Conservation (phyloP, 2,888 invertebrate genomes). For the Anorthoa munda region DNA sequence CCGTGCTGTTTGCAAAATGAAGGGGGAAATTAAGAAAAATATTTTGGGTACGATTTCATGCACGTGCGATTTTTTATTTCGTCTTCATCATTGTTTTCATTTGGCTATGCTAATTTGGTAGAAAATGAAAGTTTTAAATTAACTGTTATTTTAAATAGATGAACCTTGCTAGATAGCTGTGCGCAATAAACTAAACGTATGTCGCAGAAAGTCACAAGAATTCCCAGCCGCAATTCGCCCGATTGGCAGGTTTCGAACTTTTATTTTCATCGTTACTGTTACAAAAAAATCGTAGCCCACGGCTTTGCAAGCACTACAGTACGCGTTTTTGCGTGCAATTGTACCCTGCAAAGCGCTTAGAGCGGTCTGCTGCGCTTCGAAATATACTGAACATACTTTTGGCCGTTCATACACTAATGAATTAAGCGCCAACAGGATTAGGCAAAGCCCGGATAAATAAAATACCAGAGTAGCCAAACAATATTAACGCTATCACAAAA, state of each 20-base stretch:
- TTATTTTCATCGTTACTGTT: constrained; percentile 54
- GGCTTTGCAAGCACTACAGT: constrained; percentile 43
- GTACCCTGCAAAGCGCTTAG: constrained; percentile 46
- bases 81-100: constrained; percentile 47
- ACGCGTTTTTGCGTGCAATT: constrained; percentile 49
- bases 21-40: constrained; percentile 74
- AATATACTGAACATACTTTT: constrained; percentile 30
- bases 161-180: neutral
- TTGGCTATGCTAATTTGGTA: constrained; percentile 25
- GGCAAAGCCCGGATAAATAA: constrained; percentile 14
- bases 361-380: constrained; percentile 17
- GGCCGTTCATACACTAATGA: constrained; percentile 12
- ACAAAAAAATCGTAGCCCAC: constrained; percentile 45
- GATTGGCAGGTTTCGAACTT: constrained; percentile 42
- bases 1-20: constrained; percentile 77
- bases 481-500: constrained; percentile 52
- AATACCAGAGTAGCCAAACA: constrained; percentile 35
- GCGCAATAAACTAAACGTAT: constrained; percentile 11
- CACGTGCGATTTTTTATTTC: constrained; percentile 38
- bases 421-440: constrained; percentile 20
- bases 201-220: constrained; percentile 23
- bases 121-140: neutral
- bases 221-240: constrained; percentile 11
- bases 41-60: constrained; percentile 36
- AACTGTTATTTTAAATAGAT: neutral